These are phyloP conservation scores for Pedetes capensis DNA, from an alignment of 2,113 vertebrate species.

Conservation along the genomic window DNA sequence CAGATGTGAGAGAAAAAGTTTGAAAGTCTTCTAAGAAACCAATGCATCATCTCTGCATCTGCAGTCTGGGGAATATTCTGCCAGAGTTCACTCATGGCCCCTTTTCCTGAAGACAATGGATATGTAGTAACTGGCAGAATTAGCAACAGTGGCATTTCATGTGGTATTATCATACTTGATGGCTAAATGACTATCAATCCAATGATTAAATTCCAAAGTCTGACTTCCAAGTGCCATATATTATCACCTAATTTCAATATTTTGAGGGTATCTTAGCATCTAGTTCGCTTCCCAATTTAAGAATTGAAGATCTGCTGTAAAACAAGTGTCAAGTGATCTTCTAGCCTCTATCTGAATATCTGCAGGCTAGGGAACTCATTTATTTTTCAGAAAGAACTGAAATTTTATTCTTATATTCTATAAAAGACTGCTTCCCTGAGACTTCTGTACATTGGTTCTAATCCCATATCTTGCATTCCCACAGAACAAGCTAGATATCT, in stretches of 20 bases:
- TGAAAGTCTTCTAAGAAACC: background rate
- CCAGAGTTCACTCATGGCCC: background rate
- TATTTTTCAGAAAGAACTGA: slow-evolving; percentile 27
- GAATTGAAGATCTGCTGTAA: background rate
- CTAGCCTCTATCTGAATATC: background rate
- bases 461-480: background rate
- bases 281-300: background rate
- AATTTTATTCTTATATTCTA: slow-evolving; percentile 1
- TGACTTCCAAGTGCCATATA: background rate
- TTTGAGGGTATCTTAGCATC: background rate
- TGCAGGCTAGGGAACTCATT: background rate
- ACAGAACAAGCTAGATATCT: background rate
- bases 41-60: background rate
- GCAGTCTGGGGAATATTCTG: background rate
- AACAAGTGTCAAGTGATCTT: background rate
- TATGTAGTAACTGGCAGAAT: background rate
- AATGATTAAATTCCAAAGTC: background rate
- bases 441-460: background rate
- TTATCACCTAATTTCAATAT: background rate
- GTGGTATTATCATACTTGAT: background rate
- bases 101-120: background rate
- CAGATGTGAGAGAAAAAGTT: slow-evolving; percentile 11
- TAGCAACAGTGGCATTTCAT: background rate
- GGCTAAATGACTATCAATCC: background rate
- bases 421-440: background rate